Conservation (phyloP, 2,113 vertebrate species). For the Dipodomys merriami region DNA sequence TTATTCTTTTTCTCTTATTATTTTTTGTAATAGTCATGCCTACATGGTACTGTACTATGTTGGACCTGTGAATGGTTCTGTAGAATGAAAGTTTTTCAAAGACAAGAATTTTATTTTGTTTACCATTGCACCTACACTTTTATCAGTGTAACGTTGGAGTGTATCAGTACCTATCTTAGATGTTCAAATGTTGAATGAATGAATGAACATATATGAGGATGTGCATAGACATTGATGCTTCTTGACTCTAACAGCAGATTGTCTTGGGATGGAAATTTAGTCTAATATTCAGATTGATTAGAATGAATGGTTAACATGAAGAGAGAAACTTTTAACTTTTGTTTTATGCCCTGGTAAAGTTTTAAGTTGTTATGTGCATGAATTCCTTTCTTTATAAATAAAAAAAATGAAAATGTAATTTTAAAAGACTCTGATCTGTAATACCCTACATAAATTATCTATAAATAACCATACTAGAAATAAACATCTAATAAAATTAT, state of each 20-base stretch:
- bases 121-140: too few relatives aligned
- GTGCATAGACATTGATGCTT: too few relatives aligned
- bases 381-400: conserved; percentile 40
- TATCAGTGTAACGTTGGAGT: too few relatives aligned
- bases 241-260: too few relatives aligned
- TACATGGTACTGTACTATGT: background rate
- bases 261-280: too few relatives aligned
- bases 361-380: background rate
- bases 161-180: too few relatives aligned
- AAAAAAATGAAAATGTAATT: conserved; percentile 11
- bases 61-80: background rate
- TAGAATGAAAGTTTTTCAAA: background rate
- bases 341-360: conserved; percentile 14
- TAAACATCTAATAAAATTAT: conserved; percentile 30
- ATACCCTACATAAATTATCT: background rate
- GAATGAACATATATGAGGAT: too few relatives aligned
- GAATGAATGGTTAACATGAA: background rate
- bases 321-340: conserved; percentile 22
- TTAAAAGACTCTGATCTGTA: background rate
- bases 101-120: background rate
- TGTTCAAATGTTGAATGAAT: too few relatives aligned
- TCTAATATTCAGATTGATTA: conserved; percentile 16
- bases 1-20: background rate
- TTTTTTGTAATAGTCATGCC: background rate
- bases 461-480: conserved; percentile 31